Evolutionary conservation across 2,113 vertebrate genomes (phyloP), one percentile per base, ranked within the genome.

Genomic region (Nyctereutes procyonoides): DNA sequence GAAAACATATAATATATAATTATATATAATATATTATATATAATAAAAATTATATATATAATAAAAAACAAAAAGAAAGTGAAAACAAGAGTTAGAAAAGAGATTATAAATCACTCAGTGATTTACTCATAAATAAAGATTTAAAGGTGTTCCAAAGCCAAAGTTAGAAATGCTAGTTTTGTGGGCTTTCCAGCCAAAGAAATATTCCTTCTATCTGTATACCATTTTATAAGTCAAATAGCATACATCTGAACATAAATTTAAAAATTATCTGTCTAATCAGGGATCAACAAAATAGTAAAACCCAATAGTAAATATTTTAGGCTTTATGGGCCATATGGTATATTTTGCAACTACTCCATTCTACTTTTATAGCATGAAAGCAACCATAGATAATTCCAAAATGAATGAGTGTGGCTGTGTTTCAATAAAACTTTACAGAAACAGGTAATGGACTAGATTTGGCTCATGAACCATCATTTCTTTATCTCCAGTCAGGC

Each of bases 141-240:
- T 51, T 81, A 67, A 95, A 93, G 6, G 0, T 80, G 2, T 26
- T 7, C 71, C 73, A 38, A 80, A 4, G 38, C 11, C 35, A 58
- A 60, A 85, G 8, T 65, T 94, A 88, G 79, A 94, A 8, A 13
- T 79, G 2, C 71, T 30, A 89, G 43, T 87, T 67, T 93, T 77
- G 7, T 65, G 26, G 10, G n/a, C 12, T 91, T 84, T 73, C 35
- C 8, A 48, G 17, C 15, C 17, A 84, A 94, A 88, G 4, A 60
- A 56, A 92, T 83, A 84, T 38, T 22, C 11, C 3, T 17, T 56
- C 12, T 19, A 38, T 11, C 26, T 65, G 30, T 51, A 2, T 79
- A 71, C 2, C 65, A 65, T 53, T 73, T 76, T 88, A 17, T 63
- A 96, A 84, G 0, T 26, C 32, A 84, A 85, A 60, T 76, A 28